Percentiles rank a stretch among this genome's conserved stretches.
These are phyloP conservation scores for Trachemys scripta DNA, from an alignment of 2,113 vertebrate genomes.

Conservation along the genomic window DNA sequence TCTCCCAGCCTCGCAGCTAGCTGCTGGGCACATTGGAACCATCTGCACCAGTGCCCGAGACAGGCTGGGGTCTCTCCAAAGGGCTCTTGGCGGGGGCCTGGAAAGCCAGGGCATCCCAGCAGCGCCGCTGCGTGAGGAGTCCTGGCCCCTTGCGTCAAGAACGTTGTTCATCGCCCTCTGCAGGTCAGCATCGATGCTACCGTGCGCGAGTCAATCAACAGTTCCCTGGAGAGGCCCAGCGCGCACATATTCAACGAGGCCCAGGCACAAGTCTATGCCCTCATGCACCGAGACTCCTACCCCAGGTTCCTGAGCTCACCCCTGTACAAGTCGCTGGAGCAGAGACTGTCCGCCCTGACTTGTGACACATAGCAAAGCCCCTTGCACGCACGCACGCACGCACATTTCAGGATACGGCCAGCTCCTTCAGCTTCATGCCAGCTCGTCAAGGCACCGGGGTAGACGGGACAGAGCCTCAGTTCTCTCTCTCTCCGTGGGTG, in stretches of 20 bases:
- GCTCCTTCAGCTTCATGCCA: not conserved
- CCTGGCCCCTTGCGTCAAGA: not conserved
- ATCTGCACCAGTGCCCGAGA: too few relatives aligned
- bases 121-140: not conserved
- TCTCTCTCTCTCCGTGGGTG: not conserved
- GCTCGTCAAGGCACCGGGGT: not conserved
- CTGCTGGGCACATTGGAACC: not conserved
- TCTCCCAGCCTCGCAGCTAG: too few relatives aligned
- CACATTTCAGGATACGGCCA: not conserved
- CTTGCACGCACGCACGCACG: not conserved
- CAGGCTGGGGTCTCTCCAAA: not conserved
- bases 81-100: not conserved
- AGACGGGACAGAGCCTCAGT: not conserved
- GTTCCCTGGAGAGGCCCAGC: not conserved
- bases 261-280: slow-evolving; percentile 12
- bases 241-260: slow-evolving; percentile 28
- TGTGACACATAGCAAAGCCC: not conserved
- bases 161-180: not conserved
- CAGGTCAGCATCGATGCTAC: slow-evolving; percentile 48
- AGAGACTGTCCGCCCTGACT: not conserved
- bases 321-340: slow-evolving; percentile 11
- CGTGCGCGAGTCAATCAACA: slow-evolving; percentile 25
- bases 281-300: slow-evolving; percentile 44
- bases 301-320: slow-evolving; percentile 29
- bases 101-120: not conserved